Evolutionary conservation across 1,140 invertebrate genomes (phyloP), one percentile per base, ranked within the genome.

Genomic region (Alviniconcha marisindica): DNA sequence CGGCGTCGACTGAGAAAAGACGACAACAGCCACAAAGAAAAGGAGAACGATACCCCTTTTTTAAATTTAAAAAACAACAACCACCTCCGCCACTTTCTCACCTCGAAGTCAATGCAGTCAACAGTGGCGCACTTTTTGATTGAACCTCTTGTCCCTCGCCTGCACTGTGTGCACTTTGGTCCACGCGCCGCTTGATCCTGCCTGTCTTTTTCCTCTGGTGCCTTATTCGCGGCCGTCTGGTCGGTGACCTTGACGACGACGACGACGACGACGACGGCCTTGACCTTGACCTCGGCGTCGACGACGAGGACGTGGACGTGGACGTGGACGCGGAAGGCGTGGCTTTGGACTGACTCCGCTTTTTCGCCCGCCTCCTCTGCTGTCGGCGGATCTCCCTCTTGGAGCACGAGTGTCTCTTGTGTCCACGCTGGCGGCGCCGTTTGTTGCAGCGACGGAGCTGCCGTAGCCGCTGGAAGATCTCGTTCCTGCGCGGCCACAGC

Each of bases 401-500:
- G 42, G 38, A 51, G 28, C 73, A 76, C 73, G 73, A 76, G 28
- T 36, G 7, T 0, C 28, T 76, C 36, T 24, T 40, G 10, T 33
- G 4, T 4, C 73, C 38, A n/a, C 44, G 31, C 33, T 33, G 7
- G 2, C 18, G 10, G 1, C 60, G 24, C 24, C 60, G 33, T 54
- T 38, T 60, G 56, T 44, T 80, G 60, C 78, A 80, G 36, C 78
- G 78, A 10, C 78, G 33, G 3, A 76, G 31, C 56, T 80, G 56
- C 15, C 78, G 78, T 28, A 80, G 38, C n/a, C 78, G 33, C 15
- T 18, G 60, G 56, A 80, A 80, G 21, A 80, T 80, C 56, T 42
- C 78, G 18, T 80, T 21, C n/a, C 56, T 14, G 7, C 33, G n/a
- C 5, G 78, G 78, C 78, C 78, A 80, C 78, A 80, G 56, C 1